Evolutionary conservation across 2,113 vertebrate genomes (phyloP), one percentile per base, ranked within the genome.

Genomic region (Aldabrachelys gigantea): DNA sequence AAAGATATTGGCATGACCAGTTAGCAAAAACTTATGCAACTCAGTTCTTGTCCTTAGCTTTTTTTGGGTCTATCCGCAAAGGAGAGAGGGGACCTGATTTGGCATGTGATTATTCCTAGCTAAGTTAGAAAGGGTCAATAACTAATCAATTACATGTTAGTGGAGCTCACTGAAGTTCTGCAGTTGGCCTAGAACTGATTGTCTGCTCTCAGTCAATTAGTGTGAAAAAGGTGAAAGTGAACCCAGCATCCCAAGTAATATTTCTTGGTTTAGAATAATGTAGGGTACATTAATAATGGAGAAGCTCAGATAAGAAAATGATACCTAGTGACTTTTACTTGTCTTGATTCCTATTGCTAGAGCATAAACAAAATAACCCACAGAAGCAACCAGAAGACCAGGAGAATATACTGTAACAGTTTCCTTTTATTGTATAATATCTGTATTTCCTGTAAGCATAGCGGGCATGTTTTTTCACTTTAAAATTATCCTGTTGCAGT

Each of bases 401-500:
- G 85, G 92, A 59, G 82, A 88, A 54, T 84, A 96, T 85, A 93
- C 95, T 94, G 95, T 82, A 95, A 82, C 79, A 47, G 5, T 95
- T 90, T 94, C 88, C 75, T 95, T 10, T 0, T 89, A 59, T 84
- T 95, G 49, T 95, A 95, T 93, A 94, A 95, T 69, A 82, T 96
- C 85, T 0, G 5, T 95, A 93, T 97, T 94, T 85, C 90, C 31
- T 31, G 87, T 86, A 84, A 92, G 88, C 80, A 27, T 1, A 87
- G 95, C 94, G 95, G 96, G 95, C 95, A 82, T 93, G 59, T 93
- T 94, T 72, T 96, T 87, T 80, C 80, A 78, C 90, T 96, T 95
- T 95, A 80, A 88, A 86, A 91, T 84, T 90, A 47, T 38, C 59
- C 1, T 3, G 31, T 82, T 97, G 87, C 91, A 84, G 81, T 91